Evolutionary conservation across 1,140 invertebrate species (phyloP).

Genomic region (Lucilia cuprina): DNA sequence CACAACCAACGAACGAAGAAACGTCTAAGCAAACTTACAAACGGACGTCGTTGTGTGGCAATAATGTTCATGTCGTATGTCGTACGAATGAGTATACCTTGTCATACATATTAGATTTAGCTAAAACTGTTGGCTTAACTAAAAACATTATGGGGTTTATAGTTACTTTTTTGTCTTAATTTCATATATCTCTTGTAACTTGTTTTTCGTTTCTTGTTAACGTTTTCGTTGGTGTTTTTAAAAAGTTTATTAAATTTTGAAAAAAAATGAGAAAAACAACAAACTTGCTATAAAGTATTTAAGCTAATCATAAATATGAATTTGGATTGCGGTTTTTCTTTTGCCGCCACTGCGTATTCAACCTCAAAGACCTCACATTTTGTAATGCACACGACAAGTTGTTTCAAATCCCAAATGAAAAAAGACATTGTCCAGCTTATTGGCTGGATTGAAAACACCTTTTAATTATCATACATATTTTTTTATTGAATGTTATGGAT

Average conservation of each 20-base stretch:
- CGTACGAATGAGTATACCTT: not conserved
- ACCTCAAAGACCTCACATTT: not conserved
- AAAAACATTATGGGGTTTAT: not conserved
- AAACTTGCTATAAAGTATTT: not conserved
- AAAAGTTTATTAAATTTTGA: not conserved
- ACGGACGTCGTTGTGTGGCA: not conserved
- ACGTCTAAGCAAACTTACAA: not conserved
- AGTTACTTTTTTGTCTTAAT: not conserved
- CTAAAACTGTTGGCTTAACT: not conserved
- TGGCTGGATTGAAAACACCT: not conserved
- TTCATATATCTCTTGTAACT: not conserved
- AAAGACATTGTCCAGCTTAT: not conserved
- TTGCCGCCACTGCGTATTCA: not conserved
- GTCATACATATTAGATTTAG: constrained; percentile 3
- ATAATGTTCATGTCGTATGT: not conserved
- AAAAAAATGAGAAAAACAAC: not conserved
- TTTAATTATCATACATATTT: constrained; percentile 6
- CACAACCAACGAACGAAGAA: too few species aligned
- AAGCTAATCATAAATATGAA: constrained; percentile 7
- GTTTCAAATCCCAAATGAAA: not conserved
- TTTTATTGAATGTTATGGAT: not conserved
- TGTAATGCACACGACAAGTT: not conserved
- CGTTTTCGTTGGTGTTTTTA: not conserved
- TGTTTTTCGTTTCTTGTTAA: not conserved
- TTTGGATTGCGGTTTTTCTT: not conserved